phyloP scores from a whole-genome alignment of 2,888 invertebrate genomes.

The Synergus itoensis region DNA sequence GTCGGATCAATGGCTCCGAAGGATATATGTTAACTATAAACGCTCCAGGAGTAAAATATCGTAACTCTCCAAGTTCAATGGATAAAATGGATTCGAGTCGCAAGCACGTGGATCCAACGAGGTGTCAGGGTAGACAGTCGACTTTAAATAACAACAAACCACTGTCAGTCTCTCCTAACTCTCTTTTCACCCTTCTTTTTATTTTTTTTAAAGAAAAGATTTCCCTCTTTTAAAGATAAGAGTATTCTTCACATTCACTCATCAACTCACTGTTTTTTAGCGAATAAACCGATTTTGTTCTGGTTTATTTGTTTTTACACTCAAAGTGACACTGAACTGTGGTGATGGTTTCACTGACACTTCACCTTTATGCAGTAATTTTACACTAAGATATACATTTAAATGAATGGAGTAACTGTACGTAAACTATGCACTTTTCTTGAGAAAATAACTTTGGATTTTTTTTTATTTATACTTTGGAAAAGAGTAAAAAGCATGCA shows the following conservation, averaged over 20 bases:
- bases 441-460: not conserved
- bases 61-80: conserved; percentile 48
- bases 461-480: not conserved
- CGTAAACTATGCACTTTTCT: not conserved
- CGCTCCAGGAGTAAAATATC: conserved; percentile 20
- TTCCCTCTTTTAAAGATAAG: too few species aligned
- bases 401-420: not conserved
- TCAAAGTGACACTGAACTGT: not conserved
- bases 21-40: conserved; percentile 31
- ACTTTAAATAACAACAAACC: not conserved
- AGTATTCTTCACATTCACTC: not conserved
- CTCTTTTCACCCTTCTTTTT: not conserved
- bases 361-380: not conserved
- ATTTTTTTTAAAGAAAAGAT: not conserved
- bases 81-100: conserved; percentile 7
- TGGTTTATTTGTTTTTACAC: not conserved
- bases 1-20: conserved; percentile 31
- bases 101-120: conserved; percentile 24
- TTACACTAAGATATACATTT: not conserved
- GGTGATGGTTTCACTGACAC: not conserved
- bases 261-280: not conserved
- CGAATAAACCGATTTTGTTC: not conserved
- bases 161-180: conserved; percentile 7
- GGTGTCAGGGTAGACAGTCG: conserved; percentile 13
- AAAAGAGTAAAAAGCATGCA: conserved; percentile 17